phyloP scores from a whole-genome alignment of 1,140 invertebrate genomes.

The Bactericera cockerelli region DNA sequence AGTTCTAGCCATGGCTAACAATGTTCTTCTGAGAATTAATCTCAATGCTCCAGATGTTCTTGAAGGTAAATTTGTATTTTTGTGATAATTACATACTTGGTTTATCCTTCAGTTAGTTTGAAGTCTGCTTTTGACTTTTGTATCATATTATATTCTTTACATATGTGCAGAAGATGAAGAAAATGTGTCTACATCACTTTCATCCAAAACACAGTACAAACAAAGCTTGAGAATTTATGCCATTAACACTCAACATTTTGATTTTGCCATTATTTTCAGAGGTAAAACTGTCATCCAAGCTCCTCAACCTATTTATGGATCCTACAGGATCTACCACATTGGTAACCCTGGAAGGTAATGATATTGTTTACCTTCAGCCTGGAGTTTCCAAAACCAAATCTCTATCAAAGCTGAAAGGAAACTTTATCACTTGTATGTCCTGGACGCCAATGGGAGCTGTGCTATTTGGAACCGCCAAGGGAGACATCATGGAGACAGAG shows the following conservation, averaged over 20 bases:
- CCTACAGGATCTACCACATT: constrained; percentile 72
- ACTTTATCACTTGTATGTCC: constrained; percentile 34
- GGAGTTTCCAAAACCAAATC: constrained; percentile 52
- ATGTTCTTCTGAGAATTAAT: constrained; percentile 64
- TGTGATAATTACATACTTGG: too few relatives aligned
- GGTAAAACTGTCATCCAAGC: constrained; percentile 32
- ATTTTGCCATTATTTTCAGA: too few relatives aligned
- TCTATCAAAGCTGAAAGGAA: constrained; percentile 35
- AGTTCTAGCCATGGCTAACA: constrained; percentile 68
- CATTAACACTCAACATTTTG: too few relatives aligned
- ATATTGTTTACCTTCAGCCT: background rate
- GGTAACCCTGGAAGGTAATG: constrained; percentile 39
- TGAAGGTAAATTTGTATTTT: constrained; percentile 56
- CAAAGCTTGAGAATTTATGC: too few relatives aligned
- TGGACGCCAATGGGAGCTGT: background rate
- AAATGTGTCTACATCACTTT: too few relatives aligned
- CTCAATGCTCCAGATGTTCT: constrained; percentile 57
- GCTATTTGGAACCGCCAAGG: constrained; percentile 1
- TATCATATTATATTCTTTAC: too few relatives aligned
- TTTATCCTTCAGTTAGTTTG: too few relatives aligned
- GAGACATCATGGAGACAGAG: background rate
- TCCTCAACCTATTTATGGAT: constrained; percentile 65
- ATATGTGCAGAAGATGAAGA: too few relatives aligned
- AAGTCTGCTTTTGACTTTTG: too few relatives aligned
- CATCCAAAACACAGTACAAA: too few relatives aligned